phyloP scores from a whole-genome alignment of 2,797 vertebrate genomes.

The Coilia nasus region DNA sequence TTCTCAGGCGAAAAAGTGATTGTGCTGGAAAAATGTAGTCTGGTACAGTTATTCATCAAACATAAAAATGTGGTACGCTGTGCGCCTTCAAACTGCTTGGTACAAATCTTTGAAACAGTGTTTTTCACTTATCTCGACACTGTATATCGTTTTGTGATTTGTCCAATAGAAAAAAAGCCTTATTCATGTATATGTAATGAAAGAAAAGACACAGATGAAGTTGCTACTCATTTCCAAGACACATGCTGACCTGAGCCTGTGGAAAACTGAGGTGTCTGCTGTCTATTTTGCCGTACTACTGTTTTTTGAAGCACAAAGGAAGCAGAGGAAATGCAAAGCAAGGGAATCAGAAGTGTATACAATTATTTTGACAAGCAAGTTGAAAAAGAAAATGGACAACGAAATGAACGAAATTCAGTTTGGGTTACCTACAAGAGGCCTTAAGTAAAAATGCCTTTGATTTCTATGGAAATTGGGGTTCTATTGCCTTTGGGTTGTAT shows the following conservation, averaged over 20 bases:
- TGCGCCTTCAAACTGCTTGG: not conserved
- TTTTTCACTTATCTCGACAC: not conserved
- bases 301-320: not conserved
- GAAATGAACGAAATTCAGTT: not conserved
- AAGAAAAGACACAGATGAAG: not conserved
- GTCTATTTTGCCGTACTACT: not conserved
- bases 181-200: not conserved
- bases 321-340: not conserved
- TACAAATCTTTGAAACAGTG: not conserved
- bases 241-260: not conserved
- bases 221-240: not conserved
- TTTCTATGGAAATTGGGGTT: not conserved
- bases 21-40: not conserved
- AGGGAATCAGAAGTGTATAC: not conserved
- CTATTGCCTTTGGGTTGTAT: not conserved
- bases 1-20: not conserved
- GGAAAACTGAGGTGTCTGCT: conserved; percentile 6
- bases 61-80: not conserved
- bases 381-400: not conserved
- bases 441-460: not conserved
- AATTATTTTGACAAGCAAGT: not conserved
- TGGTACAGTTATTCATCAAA: not conserved
- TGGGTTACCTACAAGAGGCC: not conserved
- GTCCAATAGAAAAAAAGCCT: not conserved
- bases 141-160: not conserved